A percentile compares a stretch with the other conserved stretches of the same genome.
These are phyloP conservation scores for Gymnocheta viridis DNA, from an alignment of 2,888 invertebrate genomes.

Conservation along the genomic window DNA sequence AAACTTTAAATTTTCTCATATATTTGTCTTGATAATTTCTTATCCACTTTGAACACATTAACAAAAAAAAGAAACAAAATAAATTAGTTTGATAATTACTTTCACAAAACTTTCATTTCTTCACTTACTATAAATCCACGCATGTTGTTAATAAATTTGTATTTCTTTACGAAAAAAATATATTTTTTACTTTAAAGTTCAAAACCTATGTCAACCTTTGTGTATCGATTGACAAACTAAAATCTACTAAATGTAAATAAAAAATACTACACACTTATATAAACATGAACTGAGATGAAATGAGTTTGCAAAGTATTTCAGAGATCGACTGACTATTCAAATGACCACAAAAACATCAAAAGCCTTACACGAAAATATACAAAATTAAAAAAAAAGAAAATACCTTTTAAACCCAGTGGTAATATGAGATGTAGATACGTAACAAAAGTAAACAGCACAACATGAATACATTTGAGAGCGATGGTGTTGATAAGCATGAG, in stretches of 20 bases:
- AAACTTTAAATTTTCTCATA: background rate
- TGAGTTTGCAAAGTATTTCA: constrained; percentile 28
- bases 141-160: constrained; percentile 73
- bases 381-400: constrained; percentile 25
- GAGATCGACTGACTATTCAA: constrained; percentile 52
- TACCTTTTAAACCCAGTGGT: constrained; percentile 6
- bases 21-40: background rate
- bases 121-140: constrained; percentile 78
- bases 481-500: constrained; percentile 25
- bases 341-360: constrained; percentile 56
- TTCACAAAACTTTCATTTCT: constrained; percentile 6
- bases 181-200: background rate
- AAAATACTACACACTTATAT: constrained; percentile 78
- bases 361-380: constrained; percentile 10
- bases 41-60: background rate
- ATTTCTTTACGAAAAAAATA: constrained; percentile 11
- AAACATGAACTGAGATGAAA: constrained; percentile 70
- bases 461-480: background rate
- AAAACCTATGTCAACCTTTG: constrained; percentile 71
- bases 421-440: constrained; percentile 11
- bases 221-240: constrained; percentile 76
- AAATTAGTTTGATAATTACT: background rate
- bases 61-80: too few species aligned
- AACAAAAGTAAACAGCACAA: background rate
- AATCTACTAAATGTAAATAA: constrained; percentile 81